phyloP scores from a whole-genome alignment of 2,113 vertebrate species.

The Candoia aspera region DNA sequence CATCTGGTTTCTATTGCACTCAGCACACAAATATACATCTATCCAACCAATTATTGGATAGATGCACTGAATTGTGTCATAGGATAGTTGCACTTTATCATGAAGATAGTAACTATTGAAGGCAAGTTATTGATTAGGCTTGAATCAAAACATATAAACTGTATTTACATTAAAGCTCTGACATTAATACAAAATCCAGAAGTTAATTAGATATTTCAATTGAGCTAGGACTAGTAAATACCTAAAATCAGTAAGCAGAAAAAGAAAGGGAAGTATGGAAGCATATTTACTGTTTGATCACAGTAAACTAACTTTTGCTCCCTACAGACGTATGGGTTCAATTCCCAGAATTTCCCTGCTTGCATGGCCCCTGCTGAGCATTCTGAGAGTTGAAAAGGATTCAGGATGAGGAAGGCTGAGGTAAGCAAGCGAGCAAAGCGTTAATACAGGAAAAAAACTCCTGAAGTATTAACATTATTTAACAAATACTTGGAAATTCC shows the following conservation, averaged over 20 bases:
- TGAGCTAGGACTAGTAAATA: background rate
- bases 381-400: background rate
- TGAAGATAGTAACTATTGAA: background rate
- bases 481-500: background rate
- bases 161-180: background rate
- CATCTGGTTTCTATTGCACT: background rate
- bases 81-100: background rate
- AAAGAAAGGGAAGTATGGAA: background rate
- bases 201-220: background rate
- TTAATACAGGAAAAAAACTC: background rate
- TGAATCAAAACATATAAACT: background rate
- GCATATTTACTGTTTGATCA: background rate
- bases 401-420: background rate
- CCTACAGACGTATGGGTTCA: background rate
- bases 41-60: background rate
- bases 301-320: background rate
- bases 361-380: background rate
- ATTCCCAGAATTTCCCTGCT: background rate
- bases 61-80: background rate
- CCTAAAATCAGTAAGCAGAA: background rate
- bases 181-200: background rate
- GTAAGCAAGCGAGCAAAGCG: background rate
- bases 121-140: background rate
- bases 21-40: background rate
- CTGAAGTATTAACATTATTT: background rate